Evolutionary conservation across 1,140 invertebrate species (phyloP).

Genomic region (Berghia stephanieae): DNA sequence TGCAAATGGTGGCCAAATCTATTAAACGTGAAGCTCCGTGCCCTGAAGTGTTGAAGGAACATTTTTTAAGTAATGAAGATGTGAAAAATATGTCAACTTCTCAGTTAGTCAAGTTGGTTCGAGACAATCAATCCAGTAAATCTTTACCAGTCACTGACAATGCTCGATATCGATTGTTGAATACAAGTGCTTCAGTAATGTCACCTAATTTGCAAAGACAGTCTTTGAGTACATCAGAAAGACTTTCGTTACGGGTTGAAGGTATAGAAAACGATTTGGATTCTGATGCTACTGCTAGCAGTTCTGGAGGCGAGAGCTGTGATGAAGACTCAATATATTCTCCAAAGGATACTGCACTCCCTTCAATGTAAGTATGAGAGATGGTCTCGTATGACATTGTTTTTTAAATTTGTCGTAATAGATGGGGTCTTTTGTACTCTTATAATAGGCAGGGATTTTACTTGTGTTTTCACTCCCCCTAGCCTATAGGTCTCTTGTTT

Average conservation of each 20-base stretch:
- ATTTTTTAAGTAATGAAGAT: constrained; percentile 66
- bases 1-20: constrained; percentile 55
- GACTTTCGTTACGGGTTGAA: constrained; percentile 76
- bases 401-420: too few relatives aligned
- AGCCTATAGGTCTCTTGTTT: too few relatives aligned
- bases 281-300: constrained; percentile 92
- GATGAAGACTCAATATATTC: constrained; percentile 76
- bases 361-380: constrained; percentile 51
- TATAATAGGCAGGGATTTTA: too few relatives aligned
- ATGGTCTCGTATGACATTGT: not conserved
- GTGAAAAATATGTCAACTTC: constrained; percentile 69
- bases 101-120: constrained; percentile 70
- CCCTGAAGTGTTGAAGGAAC: constrained; percentile 55
- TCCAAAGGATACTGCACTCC: constrained; percentile 34
- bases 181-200: constrained; percentile 52
- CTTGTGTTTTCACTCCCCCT: too few relatives aligned
- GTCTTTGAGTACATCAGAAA: constrained; percentile 68
- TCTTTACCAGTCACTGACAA: constrained; percentile 27
- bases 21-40: constrained; percentile 37
- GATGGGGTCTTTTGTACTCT: too few relatives aligned
- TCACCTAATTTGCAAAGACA: constrained; percentile 54
- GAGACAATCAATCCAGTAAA: constrained; percentile 68
- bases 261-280: constrained; percentile 80
- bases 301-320: constrained; percentile 91
- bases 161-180: constrained; percentile 2